Evolutionary conservation across 1,140 invertebrate genomes (phyloP).

Genomic region (Meteorus sp.): DNA sequence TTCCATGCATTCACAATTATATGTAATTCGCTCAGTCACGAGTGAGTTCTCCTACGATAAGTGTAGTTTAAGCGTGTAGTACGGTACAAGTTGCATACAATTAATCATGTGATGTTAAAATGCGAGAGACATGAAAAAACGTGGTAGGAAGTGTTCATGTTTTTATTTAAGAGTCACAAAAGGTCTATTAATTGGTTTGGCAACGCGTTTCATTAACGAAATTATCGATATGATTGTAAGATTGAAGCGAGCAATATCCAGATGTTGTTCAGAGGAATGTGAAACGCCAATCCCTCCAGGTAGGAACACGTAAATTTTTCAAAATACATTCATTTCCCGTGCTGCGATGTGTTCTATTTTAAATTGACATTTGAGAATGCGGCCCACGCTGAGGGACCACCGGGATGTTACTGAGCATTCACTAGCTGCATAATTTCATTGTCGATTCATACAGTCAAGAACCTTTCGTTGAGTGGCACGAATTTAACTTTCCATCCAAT

Average conservation of each 20-base stretch:
- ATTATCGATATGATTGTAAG: conserved; percentile 49
- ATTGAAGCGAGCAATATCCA: conserved; percentile 45
- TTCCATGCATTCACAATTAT: conserved; percentile 31
- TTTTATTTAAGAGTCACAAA: conserved; percentile 49
- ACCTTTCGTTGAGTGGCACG: neutral
- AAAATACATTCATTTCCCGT: neutral
- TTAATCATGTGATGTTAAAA: conserved; percentile 14
- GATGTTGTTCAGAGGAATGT: conserved; percentile 34
- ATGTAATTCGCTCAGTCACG: conserved; percentile 30
- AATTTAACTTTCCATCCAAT: neutral
- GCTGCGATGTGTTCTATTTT: conserved; percentile 13
- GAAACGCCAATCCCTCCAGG: conserved; percentile 41
- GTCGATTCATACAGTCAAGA: neutral
- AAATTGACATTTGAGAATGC: neutral
- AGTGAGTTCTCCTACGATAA: conserved; percentile 13
- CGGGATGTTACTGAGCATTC: no score
- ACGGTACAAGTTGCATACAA: neutral
- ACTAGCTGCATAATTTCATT: neutral
- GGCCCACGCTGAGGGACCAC: conserved; percentile 13
- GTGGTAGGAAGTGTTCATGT: conserved; percentile 50
- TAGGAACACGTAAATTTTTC: neutral
- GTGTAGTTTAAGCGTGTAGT: conserved; percentile 5
- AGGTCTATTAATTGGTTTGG: conserved; percentile 46
- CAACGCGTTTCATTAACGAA: conserved; percentile 43
- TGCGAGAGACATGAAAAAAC: conserved; percentile 25